A percentile compares a stretch with the other conserved stretches of the same genome.
phyloP scores from a whole-genome alignment of 2,888 invertebrate genomes.

The Harpalus rufipes region DNA sequence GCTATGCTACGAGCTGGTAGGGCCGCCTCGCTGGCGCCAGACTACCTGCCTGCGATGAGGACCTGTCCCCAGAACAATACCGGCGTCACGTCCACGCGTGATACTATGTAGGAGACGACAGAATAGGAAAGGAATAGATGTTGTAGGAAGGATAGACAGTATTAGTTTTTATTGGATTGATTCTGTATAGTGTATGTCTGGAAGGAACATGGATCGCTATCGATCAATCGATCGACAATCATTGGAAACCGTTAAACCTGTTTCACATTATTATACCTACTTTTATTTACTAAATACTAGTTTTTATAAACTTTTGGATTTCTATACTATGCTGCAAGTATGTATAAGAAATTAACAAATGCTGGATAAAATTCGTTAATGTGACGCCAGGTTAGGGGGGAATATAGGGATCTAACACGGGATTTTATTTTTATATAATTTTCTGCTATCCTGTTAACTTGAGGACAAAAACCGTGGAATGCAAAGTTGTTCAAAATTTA shows the following conservation, averaged over 20 bases:
- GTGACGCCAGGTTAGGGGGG: too few relatives aligned
- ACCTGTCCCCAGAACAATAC: constrained; percentile 47
- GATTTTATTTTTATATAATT: too few relatives aligned
- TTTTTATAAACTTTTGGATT: too few relatives aligned
- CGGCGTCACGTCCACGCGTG: constrained; percentile 1
- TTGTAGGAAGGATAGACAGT: not conserved
- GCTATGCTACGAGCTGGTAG: constrained; percentile 30
- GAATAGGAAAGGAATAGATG: not conserved
- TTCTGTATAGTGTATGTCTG: not conserved
- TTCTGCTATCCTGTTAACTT: too few relatives aligned
- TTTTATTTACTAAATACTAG: too few relatives aligned
- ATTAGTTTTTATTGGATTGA: not conserved
- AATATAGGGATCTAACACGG: too few relatives aligned
- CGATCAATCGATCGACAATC: not conserved
- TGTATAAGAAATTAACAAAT: too few relatives aligned
- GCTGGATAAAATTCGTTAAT: too few relatives aligned
- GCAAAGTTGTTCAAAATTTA: too few relatives aligned
- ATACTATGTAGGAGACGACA: constrained; percentile 1
- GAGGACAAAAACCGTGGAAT: too few relatives aligned
- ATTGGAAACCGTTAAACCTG: not conserved
- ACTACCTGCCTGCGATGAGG: constrained; percentile 33
- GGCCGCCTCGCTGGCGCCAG: constrained; percentile 57
- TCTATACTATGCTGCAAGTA: too few relatives aligned
- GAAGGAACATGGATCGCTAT: not conserved
- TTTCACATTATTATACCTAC: too few relatives aligned